Conservation (phyloP, 2,888 invertebrate species). For the Conops quadrifasciatus region DNA sequence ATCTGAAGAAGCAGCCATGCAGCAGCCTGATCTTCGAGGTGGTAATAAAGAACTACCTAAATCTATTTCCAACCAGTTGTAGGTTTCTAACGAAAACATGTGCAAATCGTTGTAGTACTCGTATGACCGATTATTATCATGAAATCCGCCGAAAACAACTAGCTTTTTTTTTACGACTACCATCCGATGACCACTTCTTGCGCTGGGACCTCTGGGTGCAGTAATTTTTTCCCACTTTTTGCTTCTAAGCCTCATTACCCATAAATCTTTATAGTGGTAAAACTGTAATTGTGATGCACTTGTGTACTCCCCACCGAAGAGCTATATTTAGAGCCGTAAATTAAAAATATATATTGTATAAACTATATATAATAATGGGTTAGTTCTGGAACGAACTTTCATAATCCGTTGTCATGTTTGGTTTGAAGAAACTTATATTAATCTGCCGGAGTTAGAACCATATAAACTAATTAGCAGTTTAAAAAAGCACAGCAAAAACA, state of each 20-base stretch:
- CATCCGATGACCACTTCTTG: constrained; percentile 91
- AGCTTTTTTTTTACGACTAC: constrained; percentile 79
- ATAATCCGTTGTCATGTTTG: no score
- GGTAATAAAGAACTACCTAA: constrained; percentile 73
- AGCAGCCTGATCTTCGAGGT: constrained; percentile 81
- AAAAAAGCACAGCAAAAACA: no score
- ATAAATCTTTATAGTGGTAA: constrained; percentile 91
- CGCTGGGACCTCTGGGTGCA: constrained; percentile 79
- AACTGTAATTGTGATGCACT: constrained; percentile 91
- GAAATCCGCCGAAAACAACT: constrained; percentile 90
- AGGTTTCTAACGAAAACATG: constrained; percentile 80
- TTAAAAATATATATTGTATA: not conserved
- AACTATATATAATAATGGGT: not conserved
- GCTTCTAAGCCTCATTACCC: constrained; percentile 80
- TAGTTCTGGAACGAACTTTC: no score
- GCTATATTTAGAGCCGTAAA: constrained; percentile 44
- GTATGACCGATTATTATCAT: constrained; percentile 86
- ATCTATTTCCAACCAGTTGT: constrained; percentile 79
- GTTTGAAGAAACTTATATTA: no score
- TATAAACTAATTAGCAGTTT: no score
- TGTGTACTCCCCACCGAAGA: constrained; percentile 92
- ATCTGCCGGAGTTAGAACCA: no score
- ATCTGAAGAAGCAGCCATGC: constrained; percentile 66
- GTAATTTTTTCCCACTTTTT: constrained; percentile 87
- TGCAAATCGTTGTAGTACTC: constrained; percentile 90